Base-by-base conservation (phyloP, 1,140 invertebrate species). In the Pygmarrhopalites habei region DNA sequence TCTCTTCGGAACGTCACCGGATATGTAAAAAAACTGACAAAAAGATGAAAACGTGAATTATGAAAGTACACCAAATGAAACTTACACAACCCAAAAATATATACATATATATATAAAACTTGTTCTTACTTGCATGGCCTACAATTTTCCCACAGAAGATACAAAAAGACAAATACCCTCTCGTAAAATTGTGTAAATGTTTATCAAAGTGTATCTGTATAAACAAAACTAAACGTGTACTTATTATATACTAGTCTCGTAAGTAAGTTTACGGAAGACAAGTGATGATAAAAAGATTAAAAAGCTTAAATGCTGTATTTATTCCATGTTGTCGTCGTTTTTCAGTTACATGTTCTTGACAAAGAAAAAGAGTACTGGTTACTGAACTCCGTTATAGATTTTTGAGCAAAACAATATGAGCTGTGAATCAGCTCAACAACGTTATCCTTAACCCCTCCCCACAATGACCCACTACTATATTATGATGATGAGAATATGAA, bases 1-100 rank as follows among this genome's bases (percentile, higher is more conserved):
- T 52, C 28, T 52, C 49, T 52, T 52, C 49, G 25, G 25, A 52
- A 52, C 19, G 49, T 52, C 49, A 52, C 49, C 49, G 35, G 15
- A n/a, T n/a, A 14, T 46, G 43, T 10, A 46, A 14, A 46, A 46
- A n/a, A 5, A 14, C 7, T n/a, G 5, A 46, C 43, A 46, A 46
- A 5, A 46, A 46, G 10, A 46, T 10, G 10, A 46, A 46, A n/a
- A 46, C 19, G n/a, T n/a, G n/a, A n/a, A n/a, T n/a, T n/a, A n/a
- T n/a, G n/a, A n/a, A n/a, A n/a, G n/a, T n/a, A n/a, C n/a, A n/a
- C n/a, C n/a, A n/a, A n/a, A n/a, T n/a, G n/a, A n/a, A n/a, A n/a
- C n/a, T n/a, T n/a, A n/a, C n/a, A n/a, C n/a, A n/a, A n/a, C n/a
- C n/a, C n/a, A n/a, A n/a, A n/a, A n/a, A n/a, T n/a, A n/a, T n/a